phyloP scores from a whole-genome alignment of 2,113 vertebrate genomes.

The Acinonyx jubatus region DNA sequence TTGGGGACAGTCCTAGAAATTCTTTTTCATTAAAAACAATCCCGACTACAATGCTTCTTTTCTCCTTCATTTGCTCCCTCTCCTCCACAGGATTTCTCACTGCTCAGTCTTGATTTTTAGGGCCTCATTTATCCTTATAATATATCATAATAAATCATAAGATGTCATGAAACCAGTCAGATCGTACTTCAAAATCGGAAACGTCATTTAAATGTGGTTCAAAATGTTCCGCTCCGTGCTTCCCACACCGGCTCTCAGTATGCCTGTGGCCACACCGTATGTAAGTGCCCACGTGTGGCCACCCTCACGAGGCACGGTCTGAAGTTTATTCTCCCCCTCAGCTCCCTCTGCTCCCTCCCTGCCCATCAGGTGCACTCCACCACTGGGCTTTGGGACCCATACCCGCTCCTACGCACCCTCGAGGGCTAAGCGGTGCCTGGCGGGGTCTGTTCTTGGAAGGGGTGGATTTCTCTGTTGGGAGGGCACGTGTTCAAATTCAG shows the following conservation, averaged over 20 bases:
- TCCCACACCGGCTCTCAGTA: fast-evolving
- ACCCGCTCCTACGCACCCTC: too few species aligned
- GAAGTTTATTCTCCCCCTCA: background rate
- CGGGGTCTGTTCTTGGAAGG: background rate
- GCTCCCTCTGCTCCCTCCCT: background rate
- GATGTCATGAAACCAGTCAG: background rate
- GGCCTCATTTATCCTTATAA: slow-evolving; percentile 2
- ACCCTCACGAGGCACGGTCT: fast-evolving
- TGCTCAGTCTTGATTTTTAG: background rate
- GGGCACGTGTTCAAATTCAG: fast-evolving
- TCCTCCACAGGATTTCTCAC: background rate
- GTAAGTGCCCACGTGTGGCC: background rate
- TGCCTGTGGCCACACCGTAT: fast-evolving
- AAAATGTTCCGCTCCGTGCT: background rate
- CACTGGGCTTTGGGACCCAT: fast-evolving
- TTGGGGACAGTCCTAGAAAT: background rate
- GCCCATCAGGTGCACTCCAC: too few species aligned
- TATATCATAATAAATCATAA: background rate
- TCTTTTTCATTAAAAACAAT: background rate
- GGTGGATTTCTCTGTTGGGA: background rate
- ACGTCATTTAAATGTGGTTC: background rate
- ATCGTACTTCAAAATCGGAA: background rate
- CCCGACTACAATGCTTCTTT: background rate
- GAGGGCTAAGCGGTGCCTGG: background rate
- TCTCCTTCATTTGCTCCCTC: background rate